These are phyloP conservation scores for Mixornis gularis DNA, from an alignment of 2,113 vertebrate genomes.

Conservation along the genomic window DNA sequence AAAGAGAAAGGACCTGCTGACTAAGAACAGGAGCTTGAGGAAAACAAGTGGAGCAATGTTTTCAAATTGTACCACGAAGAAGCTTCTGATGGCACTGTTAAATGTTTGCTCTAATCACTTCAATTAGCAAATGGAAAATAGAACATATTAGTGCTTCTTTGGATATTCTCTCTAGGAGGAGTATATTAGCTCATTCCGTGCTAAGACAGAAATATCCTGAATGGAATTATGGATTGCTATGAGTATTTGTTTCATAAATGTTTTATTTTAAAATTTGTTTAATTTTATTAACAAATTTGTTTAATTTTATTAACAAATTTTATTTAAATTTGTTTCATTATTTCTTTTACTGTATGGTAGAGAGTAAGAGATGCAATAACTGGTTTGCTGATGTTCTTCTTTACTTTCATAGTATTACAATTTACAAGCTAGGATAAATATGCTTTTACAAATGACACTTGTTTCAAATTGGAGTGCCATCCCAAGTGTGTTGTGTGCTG, in stretches of 20 bases:
- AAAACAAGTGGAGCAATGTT: background rate
- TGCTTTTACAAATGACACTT: background rate
- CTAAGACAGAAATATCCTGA: background rate
- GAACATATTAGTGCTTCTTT: background rate
- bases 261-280: too few species aligned
- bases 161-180: background rate
- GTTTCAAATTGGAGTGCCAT: background rate
- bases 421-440: background rate
- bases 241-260: background rate
- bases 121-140: background rate
- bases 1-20: background rate
- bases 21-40: background rate
- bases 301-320: too few species aligned
- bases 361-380: background rate
- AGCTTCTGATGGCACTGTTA: background rate
- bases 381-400: background rate
- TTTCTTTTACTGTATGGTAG: background rate
- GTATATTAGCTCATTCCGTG: background rate
- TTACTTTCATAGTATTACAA: background rate
- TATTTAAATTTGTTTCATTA: too few species aligned
- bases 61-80: background rate
- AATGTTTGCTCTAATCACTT: background rate
- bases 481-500: background rate
- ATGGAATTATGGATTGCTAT: background rate
- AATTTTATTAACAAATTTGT: too few species aligned